Conservation (phyloP, 2,888 invertebrate genomes). For the Melinaea marsaeus region DNA sequence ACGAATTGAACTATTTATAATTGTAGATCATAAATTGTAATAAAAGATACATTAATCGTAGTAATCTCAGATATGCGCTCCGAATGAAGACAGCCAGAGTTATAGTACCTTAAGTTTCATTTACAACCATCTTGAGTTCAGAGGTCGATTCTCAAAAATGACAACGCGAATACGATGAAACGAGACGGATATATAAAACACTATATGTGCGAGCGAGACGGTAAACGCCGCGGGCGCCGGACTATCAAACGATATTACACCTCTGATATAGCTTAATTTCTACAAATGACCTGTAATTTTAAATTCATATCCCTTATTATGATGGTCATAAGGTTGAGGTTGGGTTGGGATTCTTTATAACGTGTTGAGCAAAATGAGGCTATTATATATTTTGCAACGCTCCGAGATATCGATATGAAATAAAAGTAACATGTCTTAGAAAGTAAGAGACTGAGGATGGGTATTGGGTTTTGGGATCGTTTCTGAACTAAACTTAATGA, state of each 20-base stretch:
- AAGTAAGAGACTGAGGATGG: not conserved
- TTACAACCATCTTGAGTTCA: constrained; percentile 62
- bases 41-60: too few species aligned
- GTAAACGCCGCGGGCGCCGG: constrained; percentile 55
- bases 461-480: not conserved
- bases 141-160: constrained; percentile 71
- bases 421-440: constrained; percentile 31
- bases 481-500: not conserved
- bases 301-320: constrained; percentile 40
- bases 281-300: constrained; percentile 37
- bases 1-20: too few species aligned
- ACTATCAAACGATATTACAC: constrained; percentile 59
- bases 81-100: constrained; percentile 43
- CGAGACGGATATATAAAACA: constrained; percentile 32
- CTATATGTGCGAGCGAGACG: constrained; percentile 40
- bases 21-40: too few species aligned
- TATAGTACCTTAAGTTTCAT: constrained; percentile 50
- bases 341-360: constrained; percentile 59
- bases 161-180: constrained; percentile 54
- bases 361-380: constrained; percentile 62
- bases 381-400: constrained; percentile 51
- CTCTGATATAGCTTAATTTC: constrained; percentile 46
- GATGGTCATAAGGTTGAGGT: constrained; percentile 35
- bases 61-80: constrained; percentile 26
- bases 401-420: constrained; percentile 26